Conservation (phyloP, 2,888 invertebrate genomes). For the Volucella bombylans region DNA sequence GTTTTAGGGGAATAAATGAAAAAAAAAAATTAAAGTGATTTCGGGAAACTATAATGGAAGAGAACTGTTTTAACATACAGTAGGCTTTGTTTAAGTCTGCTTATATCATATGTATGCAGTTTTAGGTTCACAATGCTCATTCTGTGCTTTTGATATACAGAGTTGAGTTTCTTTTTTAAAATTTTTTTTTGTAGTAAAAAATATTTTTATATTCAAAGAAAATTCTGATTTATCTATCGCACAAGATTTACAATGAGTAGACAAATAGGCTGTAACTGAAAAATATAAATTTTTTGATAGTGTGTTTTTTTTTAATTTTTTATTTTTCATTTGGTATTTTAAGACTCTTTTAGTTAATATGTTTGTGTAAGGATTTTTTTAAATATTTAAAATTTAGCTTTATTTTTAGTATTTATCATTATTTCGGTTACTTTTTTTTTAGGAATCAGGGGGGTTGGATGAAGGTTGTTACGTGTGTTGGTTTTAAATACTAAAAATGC, state of each 20-base stretch:
- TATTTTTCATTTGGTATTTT: constrained; percentile 65
- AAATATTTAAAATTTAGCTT: constrained; percentile 65
- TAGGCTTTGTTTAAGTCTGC: constrained; percentile 8
- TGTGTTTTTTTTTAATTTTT: constrained; percentile 64
- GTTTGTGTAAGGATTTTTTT: constrained; percentile 64
- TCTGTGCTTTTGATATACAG: constrained; percentile 27
- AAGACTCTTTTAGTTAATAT: constrained; percentile 66
- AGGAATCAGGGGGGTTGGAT: constrained; percentile 1
- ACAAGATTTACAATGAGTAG: constrained; percentile 83
- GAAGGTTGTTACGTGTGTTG: constrained; percentile 52
- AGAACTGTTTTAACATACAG: not conserved
- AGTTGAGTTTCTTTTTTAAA: too few species aligned
- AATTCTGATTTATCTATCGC: constrained; percentile 83
- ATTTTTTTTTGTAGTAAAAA: constrained; percentile 76
- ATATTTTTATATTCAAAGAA: constrained; percentile 75
- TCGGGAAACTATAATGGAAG: not conserved
- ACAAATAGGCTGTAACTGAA: constrained; percentile 83
- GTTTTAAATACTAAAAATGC: constrained; percentile 73
- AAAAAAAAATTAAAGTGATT: constrained; percentile 10
- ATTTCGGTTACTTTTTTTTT: constrained; percentile 31
- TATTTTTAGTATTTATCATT: constrained; percentile 70
- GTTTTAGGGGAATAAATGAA: not conserved
- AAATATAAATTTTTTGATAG: constrained; percentile 77
- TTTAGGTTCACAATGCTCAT: constrained; percentile 66
- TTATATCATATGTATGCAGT: constrained; percentile 22